Evolutionary conservation across 2,888 invertebrate genomes (phyloP).

Genomic region (Incurvaria masculella): DNA sequence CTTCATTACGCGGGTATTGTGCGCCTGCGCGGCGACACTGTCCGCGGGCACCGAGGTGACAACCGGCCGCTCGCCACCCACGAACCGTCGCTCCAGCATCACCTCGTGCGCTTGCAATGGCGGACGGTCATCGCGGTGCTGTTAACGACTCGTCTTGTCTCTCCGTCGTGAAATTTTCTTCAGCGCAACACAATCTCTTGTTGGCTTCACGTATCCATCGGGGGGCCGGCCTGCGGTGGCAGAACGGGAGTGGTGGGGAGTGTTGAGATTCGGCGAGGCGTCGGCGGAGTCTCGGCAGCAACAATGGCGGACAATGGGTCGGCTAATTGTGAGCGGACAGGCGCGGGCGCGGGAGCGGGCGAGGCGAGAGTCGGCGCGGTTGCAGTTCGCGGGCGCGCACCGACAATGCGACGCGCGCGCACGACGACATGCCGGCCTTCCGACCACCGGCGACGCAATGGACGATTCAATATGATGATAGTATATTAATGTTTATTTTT

Average conservation of each 20-base stretch:
- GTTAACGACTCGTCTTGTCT: too few relatives aligned
- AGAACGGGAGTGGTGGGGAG: background rate
- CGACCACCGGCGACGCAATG: too few relatives aligned
- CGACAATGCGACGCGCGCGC: background rate
- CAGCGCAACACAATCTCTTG: too few relatives aligned
- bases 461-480: too few relatives aligned
- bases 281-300: background rate
- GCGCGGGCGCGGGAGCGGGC: conserved; percentile 17
- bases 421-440: background rate
- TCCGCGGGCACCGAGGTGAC: conserved; percentile 25
- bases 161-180: too few relatives aligned
- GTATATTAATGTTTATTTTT: too few relatives aligned
- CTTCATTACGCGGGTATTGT: conserved; percentile 58
- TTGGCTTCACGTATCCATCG: background rate
- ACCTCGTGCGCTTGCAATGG: too few relatives aligned
- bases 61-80: background rate
- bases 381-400: background rate
- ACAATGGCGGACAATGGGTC: conserved; percentile 30
- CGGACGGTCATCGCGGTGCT: too few relatives aligned
- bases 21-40: conserved; percentile 23
- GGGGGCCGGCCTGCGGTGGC: background rate
- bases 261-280: background rate
- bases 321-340: conserved; percentile 53
- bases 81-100: too few relatives aligned
- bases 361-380: background rate